phyloP scores from a whole-genome alignment of 2,113 vertebrate genomes.

The Sinocyclocheilus rhinocerous region DNA sequence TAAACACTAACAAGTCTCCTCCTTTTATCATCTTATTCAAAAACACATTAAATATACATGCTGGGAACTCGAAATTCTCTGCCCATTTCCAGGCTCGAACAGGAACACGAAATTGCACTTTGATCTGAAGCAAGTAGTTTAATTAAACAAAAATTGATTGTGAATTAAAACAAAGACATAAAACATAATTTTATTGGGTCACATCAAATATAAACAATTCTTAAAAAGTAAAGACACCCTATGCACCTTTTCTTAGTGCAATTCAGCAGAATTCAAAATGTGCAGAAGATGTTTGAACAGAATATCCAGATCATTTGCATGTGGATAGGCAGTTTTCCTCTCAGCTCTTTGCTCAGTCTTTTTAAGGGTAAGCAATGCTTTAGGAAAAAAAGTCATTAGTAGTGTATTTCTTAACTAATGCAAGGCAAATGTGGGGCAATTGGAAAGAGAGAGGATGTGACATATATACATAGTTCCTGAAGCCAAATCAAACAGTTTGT shows the following conservation, averaged over 20 bases:
- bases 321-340: slow-evolving; percentile 33
- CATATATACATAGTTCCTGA: neutral
- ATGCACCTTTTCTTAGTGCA: neutral
- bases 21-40: slow-evolving; percentile 16
- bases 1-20: slow-evolving; percentile 29
- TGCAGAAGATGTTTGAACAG: neutral
- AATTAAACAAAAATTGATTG: neutral
- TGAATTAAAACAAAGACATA: neutral
- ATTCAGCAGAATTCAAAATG: neutral
- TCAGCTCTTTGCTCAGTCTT: slow-evolving; percentile 5
- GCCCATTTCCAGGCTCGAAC: neutral
- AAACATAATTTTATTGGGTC: neutral
- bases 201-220: neutral
- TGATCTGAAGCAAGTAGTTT: slow-evolving; percentile 3
- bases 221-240: neutral
- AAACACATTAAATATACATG: slow-evolving; percentile 31
- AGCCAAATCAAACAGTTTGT: slow-evolving; percentile 38
- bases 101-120: neutral
- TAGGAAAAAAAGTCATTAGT: neutral
- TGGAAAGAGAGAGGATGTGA: slow-evolving; percentile 3
- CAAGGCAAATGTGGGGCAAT: neutral
- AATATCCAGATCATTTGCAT: slow-evolving; percentile 48
- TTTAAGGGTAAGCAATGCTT: slow-evolving; percentile 9
- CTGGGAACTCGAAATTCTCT: slow-evolving; percentile 1
- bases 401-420: neutral